Evolutionary conservation across 1,140 invertebrate genomes (phyloP).

Genomic region (Calephelis virginiensis): DNA sequence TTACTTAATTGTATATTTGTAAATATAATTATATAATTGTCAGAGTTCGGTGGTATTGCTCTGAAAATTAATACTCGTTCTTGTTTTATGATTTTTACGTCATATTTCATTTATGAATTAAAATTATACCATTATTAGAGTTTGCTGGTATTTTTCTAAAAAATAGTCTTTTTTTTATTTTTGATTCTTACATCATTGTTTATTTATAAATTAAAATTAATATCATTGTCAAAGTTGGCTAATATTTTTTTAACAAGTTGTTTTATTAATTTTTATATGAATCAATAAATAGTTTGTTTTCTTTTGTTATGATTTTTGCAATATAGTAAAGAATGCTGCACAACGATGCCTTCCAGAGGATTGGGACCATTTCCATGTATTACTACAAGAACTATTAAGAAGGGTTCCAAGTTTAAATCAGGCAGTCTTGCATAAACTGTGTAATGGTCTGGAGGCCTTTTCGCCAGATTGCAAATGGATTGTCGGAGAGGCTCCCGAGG

Average conservation of each 20-base stretch:
- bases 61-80: too few species aligned
- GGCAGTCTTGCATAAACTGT: conserved; percentile 86
- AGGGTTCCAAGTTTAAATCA: conserved; percentile 89
- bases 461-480: conserved; percentile 96
- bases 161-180: not conserved
- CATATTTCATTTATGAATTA: too few species aligned
- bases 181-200: not conserved
- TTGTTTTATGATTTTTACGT: too few species aligned
- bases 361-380: conserved; percentile 97
- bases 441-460: conserved; percentile 95
- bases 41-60: too few species aligned
- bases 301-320: too few species aligned
- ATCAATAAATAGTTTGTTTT: not conserved
- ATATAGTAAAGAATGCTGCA: conserved; percentile 33
- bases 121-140: not conserved
- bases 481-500: conserved; percentile 94
- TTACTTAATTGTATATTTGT: too few species aligned
- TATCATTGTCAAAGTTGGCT: too few species aligned
- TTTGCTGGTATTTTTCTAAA: not conserved
- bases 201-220: too few species aligned
- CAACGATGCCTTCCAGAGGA: conserved; percentile 86
- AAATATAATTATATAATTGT: too few species aligned
- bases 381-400: conserved; percentile 91
- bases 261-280: too few species aligned
- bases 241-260: too few species aligned